phyloP scores from a whole-genome alignment of 2,888 invertebrate genomes.

The Nomada flava region DNA sequence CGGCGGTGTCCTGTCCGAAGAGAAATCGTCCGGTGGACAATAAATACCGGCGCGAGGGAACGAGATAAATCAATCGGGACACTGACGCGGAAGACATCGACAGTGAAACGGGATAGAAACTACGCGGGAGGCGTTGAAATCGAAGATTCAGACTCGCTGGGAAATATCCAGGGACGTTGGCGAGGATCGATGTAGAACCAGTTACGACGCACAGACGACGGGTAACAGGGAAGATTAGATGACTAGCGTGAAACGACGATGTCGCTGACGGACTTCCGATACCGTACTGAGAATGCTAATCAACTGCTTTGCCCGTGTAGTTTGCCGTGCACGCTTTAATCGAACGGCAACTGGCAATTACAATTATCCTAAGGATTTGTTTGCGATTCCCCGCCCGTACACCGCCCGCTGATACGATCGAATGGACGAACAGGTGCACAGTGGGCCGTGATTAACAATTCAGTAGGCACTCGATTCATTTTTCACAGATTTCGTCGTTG shows the following conservation, averaged over 20 bases:
- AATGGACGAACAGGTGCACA: not conserved
- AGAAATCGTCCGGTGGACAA: not conserved
- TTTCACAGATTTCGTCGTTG: no score
- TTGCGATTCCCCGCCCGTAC: conserved; percentile 23
- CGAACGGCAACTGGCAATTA: conserved; percentile 77
- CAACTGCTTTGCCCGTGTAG: conserved; percentile 68
- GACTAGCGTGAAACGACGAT: conserved; percentile 57
- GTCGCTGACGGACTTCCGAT: conserved; percentile 45
- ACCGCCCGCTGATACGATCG: not conserved
- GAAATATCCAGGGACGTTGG: conserved; percentile 6
- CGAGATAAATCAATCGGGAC: conserved; percentile 2
- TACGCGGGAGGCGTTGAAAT: not conserved
- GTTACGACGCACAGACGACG: conserved; percentile 27
- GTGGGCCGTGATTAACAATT: no score
- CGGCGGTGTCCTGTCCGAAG: not conserved
- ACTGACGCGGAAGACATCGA: no score
- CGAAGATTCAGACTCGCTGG: not conserved
- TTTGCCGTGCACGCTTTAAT: conserved; percentile 75
- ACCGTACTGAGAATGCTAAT: conserved; percentile 72
- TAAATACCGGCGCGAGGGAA: not conserved
- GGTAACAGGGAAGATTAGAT: conserved; percentile 46
- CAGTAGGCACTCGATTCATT: no score
- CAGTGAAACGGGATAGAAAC: not conserved
- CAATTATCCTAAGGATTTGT: conserved; percentile 67
- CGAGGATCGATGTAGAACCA: conserved; percentile 21